Base-by-base conservation (phyloP, 2,113 vertebrate species). In the Sciurus niger region DNA sequence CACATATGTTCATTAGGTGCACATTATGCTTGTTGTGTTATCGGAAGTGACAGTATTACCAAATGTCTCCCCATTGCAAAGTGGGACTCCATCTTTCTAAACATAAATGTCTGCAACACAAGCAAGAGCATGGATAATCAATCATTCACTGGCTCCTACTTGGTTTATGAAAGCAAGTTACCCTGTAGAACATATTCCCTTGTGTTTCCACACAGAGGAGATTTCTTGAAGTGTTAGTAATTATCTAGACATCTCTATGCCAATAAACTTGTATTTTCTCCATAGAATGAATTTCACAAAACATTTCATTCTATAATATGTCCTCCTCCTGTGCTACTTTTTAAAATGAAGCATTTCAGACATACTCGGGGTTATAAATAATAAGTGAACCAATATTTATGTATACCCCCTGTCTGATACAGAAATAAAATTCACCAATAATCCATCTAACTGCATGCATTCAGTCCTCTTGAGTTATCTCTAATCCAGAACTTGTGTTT, bases 321-420 rank as follows among this genome's bases (percentile, higher is more conserved):
- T 87, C 30, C 28, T 83, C 91, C 30, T 68, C 14, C 51, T 34
- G 10, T 63, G 51, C 30, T 16, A 10, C 3, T 70, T 87, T 84
- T 93, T 55, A 32, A 55, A 84, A 77, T 94, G 32, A 92, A 91
- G 43, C 14, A 65, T 53, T 94, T 65, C 8, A 78, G 63, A 76
- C 1, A 83, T 40, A 92, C 24, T 89, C 30, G 60, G 18, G 37
- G 10, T 65, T 85, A 65, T 2, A 89, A 78, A 51, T 4, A 85
- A 74, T 34, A 95, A 55, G 55, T 67, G 20, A 93, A 74, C 25
- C 79, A 73, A 28, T 18, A 67, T 4, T 83, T 77, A 30, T 82
- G 40, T 46, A 87, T 80, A 60, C 20, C 40, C 76, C 8, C 34
- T 91, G 16, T 60, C 40, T 40, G 76, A 40, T 40, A 53, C 76